Evolutionary conservation across 2,113 vertebrate genomes (phyloP), one percentile per base, ranked within the genome.

Genomic region (Neodontobutis hainanensis): DNA sequence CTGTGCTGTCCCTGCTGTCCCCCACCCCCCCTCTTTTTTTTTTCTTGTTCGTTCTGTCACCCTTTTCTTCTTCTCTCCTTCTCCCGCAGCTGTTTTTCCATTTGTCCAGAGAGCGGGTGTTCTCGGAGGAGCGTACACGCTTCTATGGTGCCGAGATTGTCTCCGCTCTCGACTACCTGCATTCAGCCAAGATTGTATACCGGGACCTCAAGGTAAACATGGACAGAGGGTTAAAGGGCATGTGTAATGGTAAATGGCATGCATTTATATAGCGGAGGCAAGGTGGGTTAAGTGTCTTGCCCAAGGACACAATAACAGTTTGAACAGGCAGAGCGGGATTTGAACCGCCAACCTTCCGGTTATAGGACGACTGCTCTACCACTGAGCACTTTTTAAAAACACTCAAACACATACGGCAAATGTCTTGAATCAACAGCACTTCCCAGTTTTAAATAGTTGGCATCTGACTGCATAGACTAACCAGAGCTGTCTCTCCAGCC

Each of bases 71-170:
- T 27, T 15, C 15, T 46, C 11, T 45, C 11, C 11, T n/a, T 75
- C 77, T 94, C 95, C 95, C 92, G 94, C 96, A 99, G 97, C 97
- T 99, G 97, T 99, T 99, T 97, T 99, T 99, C 96, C 97, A 99
- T 98, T 98, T 99, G 95, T 98, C 96, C 93, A 96, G 97, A 97
- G 97, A 99, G 92, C 93, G 96, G 76, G 95, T 98, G 94, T 98
- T 98, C 95, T 98, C 97, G 15, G 96, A 99, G 94, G 97, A 99
- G 90, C 96, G 96, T 90, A 99, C 96, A 73, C 96, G 95, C 89
- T 99, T 99, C 95, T 98, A 98, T 79, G 96, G 96, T 61, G 96
- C 96, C 82, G 96, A 99, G 93, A 98, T 99, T 86, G 96, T 98
- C 90, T 99, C 96, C 56, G 95, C 96, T 78, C 92, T 98, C 77